phyloP scores from a whole-genome alignment of 2,888 invertebrate species.

The Habrosyne pyritoides region DNA sequence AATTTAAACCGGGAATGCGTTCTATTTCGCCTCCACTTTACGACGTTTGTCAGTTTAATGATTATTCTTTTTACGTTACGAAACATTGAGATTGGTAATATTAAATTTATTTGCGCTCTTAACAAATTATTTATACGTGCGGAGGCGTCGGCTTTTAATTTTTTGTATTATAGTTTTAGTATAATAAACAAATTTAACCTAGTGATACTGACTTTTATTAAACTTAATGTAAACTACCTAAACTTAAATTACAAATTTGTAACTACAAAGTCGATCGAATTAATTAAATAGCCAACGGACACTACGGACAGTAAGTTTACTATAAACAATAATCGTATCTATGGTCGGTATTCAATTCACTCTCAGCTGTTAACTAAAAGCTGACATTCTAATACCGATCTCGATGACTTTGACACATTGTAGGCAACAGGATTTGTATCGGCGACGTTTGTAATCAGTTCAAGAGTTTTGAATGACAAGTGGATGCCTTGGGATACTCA shows the following conservation, averaged over 20 bases:
- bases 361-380: background rate
- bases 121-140: conserved; percentile 26
- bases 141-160: conserved; percentile 6
- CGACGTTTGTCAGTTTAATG: conserved; percentile 77
- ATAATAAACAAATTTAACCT: too few species aligned
- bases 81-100: conserved; percentile 64
- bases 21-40: conserved; percentile 77
- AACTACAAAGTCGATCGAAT: background rate
- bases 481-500: background rate
- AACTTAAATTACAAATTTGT: background rate
- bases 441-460: conserved; percentile 15
- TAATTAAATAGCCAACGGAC: background rate
- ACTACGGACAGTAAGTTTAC: background rate
- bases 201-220: too few species aligned
- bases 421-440: conserved; percentile 26
- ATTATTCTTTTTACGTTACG: conserved; percentile 57
- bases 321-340: background rate
- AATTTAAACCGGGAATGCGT: conserved; percentile 77
- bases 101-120: conserved; percentile 59
- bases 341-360: background rate
- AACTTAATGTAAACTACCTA: too few species aligned
- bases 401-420: conserved; percentile 23
- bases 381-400: conserved; percentile 18
- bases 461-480: conserved; percentile 5
- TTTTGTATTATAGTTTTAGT: background rate